Evolutionary conservation across 2,888 invertebrate species (phyloP), one percentile per base, ranked within the genome.

Genomic region (Pinctada fucata): DNA sequence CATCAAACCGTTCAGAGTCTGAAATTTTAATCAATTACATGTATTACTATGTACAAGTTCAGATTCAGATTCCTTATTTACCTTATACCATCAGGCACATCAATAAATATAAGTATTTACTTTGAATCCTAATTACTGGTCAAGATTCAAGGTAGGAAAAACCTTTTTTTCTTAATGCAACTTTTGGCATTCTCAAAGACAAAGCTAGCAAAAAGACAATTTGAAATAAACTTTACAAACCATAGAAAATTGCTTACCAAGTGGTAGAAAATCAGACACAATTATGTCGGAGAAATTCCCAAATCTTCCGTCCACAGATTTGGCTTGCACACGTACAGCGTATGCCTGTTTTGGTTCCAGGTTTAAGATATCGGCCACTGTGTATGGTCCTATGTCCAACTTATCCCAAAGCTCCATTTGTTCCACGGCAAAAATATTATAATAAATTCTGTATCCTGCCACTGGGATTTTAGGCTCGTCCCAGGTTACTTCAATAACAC

Each of bases 401-500:
- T 85, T 86, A 50, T 88, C 85, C 92, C 92, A 92, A 16, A 87
- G 76, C 48, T 85, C 87, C 88, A 91, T 89, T 79, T 89, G 86
- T 0, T 87, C 84, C 0, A 86, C 80, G 49, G 86, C 88, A 77
- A 85, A 88, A 79, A 85, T 86, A 79, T 87, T 89, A 86, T 91
- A 92, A 83, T 88, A 92, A 50, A 92, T 85, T 3, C 88, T 85
- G 84, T 92, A 92, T 67, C 91, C 91, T 0, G 88, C 85, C n/a
- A 92, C 91, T 51, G 87, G 84, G 4, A 82, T 79, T 31, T 75
- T 75, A 95, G 96, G 85, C 96, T 95, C 69, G 66, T 89, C 90
- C 93, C 93, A 93, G 72, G 91, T 89, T 16, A 93, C 97, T 93
- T 98, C 97, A 0, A 98, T 96, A 72, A 97, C 96, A 31, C 97